Percentiles rank a stretch among this genome's conserved stretches.
phyloP scores from a whole-genome alignment of 2,888 invertebrate genomes.

The Mechanitis messenoides region DNA sequence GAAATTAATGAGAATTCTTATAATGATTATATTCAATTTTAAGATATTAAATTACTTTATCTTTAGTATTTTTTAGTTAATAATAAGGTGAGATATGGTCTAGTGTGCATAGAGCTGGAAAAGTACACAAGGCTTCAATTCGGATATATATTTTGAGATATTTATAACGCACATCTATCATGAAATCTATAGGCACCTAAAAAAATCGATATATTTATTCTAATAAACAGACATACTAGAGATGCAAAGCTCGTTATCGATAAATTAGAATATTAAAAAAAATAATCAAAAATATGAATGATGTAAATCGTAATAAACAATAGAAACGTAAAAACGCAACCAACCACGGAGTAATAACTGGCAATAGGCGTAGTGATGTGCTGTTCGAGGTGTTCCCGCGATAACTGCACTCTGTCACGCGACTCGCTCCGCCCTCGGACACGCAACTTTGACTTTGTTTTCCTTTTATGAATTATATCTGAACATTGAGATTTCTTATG shows the following conservation, averaged over 20 bases:
- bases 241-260: neutral
- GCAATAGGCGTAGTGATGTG: slow-evolving; percentile 72
- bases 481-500: slow-evolving; percentile 10
- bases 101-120: too few species aligned
- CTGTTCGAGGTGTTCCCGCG: slow-evolving; percentile 67
- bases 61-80: too few species aligned
- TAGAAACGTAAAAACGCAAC: slow-evolving; percentile 29
- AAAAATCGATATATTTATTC: too few species aligned
- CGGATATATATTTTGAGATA: too few species aligned
- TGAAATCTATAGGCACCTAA: too few species aligned
- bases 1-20: too few species aligned
- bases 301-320: neutral
- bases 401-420: slow-evolving; percentile 68
- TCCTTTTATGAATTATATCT: slow-evolving; percentile 27
- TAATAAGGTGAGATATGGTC: too few species aligned
- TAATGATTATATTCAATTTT: too few species aligned
- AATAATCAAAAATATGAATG: slow-evolving; percentile 8
- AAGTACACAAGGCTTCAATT: too few species aligned
- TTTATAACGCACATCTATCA: too few species aligned
- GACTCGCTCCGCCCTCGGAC: slow-evolving; percentile 71
- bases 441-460: slow-evolving; percentile 33
- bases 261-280: slow-evolving; percentile 4
- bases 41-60: too few species aligned
- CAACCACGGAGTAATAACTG: slow-evolving; percentile 42
- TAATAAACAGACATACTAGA: neutral